Evolutionary conservation across 1,140 invertebrate genomes (phyloP).

Genomic region (Lucilia cuprina): DNA sequence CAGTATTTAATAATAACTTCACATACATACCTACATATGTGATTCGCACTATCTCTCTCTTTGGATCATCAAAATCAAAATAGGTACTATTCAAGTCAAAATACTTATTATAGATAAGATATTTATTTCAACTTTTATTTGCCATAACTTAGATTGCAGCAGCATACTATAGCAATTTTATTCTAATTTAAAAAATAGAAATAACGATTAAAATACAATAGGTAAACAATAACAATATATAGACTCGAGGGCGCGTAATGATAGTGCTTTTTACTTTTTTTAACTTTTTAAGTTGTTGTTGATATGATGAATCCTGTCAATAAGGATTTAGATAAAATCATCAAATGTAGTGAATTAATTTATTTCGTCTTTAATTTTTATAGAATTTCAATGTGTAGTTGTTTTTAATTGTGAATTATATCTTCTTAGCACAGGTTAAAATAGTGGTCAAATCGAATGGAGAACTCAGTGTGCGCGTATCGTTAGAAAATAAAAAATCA

Average conservation of each 20-base stretch:
- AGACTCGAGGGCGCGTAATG: not conserved
- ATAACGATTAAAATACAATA: too few relatives aligned
- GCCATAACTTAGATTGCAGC: not conserved
- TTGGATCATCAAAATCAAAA: too few relatives aligned
- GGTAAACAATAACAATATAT: not conserved
- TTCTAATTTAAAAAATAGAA: too few relatives aligned
- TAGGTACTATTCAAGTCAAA: too few relatives aligned
- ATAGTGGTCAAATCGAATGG: not conserved
- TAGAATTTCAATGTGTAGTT: not conserved
- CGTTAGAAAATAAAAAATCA: not conserved
- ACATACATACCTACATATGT: too few relatives aligned
- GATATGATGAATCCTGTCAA: slow-evolving; percentile 35
- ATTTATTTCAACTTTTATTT: not conserved
- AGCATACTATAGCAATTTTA: not conserved
- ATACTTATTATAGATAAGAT: not conserved
- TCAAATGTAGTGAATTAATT: slow-evolving; percentile 16
- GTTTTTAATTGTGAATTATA: slow-evolving; percentile 8
- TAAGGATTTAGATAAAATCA: slow-evolving; percentile 39
- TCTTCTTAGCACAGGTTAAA: not conserved
- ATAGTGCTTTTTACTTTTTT: not conserved
- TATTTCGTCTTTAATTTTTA: not conserved
- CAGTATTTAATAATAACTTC: too few relatives aligned
- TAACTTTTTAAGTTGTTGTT: not conserved
- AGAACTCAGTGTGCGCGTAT: not conserved
- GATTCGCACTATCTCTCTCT: too few relatives aligned